Percentiles rank a stretch among this genome's conserved stretches.
Evolutionary conservation across 2,797 vertebrate genomes (phyloP).

Genomic region (Mormyrus hasselquistii): DNA sequence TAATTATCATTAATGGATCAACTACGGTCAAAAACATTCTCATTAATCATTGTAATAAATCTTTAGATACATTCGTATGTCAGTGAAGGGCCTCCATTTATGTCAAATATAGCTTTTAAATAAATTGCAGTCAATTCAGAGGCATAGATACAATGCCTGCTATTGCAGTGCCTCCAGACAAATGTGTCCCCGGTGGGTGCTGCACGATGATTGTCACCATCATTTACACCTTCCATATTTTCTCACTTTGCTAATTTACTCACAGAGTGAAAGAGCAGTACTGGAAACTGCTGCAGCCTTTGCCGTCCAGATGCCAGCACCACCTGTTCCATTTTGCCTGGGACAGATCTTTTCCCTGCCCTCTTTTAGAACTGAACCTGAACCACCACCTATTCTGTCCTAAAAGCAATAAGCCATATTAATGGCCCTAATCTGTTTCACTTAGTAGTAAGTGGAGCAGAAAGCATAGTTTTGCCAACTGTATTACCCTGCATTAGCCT

Average conservation of each 20-base stretch:
- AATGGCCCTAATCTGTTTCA: slow-evolving; percentile 35
- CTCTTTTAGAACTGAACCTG: slow-evolving; percentile 17
- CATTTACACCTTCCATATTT: slow-evolving; percentile 65
- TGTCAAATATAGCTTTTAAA: neutral
- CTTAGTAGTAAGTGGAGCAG: slow-evolving; percentile 28
- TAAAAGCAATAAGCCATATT: slow-evolving; percentile 33
- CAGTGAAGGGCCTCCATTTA: neutral
- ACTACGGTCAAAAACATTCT: neutral
- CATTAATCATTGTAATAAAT: neutral
- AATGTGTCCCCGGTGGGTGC: slow-evolving; percentile 5
- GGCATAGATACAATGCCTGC: neutral
- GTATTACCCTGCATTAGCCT: neutral
- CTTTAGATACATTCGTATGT: neutral
- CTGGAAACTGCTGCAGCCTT: slow-evolving; percentile 9
- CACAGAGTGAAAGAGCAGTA: slow-evolving; percentile 57
- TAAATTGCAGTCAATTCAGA: neutral
- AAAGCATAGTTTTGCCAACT: slow-evolving; percentile 22
- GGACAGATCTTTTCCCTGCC: slow-evolving; percentile 32
- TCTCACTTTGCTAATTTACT: slow-evolving; percentile 66
- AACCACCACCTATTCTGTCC: slow-evolving; percentile 21
- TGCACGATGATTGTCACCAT: slow-evolving; percentile 60
- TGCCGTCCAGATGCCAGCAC: slow-evolving; percentile 64
- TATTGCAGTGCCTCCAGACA: neutral
- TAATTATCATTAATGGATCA: slow-evolving; percentile 10
- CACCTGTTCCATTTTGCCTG: slow-evolving; percentile 70